Evolutionary conservation across 2,888 invertebrate genomes (phyloP), one percentile per base, ranked within the genome.

Genomic region (Thera britannica): DNA sequence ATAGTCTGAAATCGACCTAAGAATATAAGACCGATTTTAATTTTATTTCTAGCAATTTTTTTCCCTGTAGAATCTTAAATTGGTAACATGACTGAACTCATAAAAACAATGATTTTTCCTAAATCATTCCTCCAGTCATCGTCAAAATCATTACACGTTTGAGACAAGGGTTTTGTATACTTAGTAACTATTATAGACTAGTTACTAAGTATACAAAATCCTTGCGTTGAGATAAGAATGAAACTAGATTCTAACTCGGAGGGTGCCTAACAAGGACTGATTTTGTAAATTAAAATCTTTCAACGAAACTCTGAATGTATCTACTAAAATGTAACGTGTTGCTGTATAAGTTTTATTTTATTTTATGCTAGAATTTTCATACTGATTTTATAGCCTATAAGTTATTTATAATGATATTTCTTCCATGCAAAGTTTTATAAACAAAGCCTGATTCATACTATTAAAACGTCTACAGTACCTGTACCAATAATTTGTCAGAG

Each of bases 201-300:
- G n/a, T n/a, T n/a, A n/a, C n/a, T n/a, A n/a, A n/a, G n/a, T n/a
- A n/a, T 23, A 23, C 23, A 1, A 23, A 23, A 23, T 23, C 23
- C 23, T 23, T 23, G 23, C 23, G 23, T 67, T 67, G 72, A 65
- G 61, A 68, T 69, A 65, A 69, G 56, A 68, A 59, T 62, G 60
- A 70, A 48, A 58, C 60, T 71, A 70, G 66, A 59, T 66, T 70
- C 68, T 73, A 66, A 65, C 70, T 68, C 70, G 67, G 68, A 72
- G 74, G 72, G 74, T 75, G 73, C 72, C 72, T 71, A 73, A 66
- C 64, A 73, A 72, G 70, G 71, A 76, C 76, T 76, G 76, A 76
- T 72, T 72, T 71, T 71, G 68, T 70, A 72, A 48, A 62, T 62
- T 73, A 65, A 71, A 71, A 72, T 72, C 73, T 74, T 61, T 72